Percentiles rank a stretch among this genome's conserved stretches.
phyloP scores from a whole-genome alignment of 2,797 vertebrate species.

The Sus cebifrons region DNA sequence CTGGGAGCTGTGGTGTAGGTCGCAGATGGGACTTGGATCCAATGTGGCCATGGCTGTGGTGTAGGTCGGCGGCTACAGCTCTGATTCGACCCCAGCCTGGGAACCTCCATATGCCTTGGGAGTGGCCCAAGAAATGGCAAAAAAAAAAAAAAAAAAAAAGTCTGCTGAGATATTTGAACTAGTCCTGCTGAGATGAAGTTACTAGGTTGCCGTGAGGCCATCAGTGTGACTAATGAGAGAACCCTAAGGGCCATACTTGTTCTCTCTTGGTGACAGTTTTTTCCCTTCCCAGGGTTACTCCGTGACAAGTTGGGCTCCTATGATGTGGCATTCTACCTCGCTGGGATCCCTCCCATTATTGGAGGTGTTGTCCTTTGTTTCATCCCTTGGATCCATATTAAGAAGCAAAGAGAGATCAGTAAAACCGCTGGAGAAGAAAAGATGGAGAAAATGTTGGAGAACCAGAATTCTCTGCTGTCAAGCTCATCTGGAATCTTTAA shows the following conservation, averaged over 20 bases:
- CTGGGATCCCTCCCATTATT: constrained; percentile 96
- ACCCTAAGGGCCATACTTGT: neutral
- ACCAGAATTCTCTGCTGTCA: constrained; percentile 80
- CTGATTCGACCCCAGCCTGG: no score
- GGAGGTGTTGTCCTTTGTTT: constrained; percentile 95
- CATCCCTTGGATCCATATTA: constrained; percentile 96
- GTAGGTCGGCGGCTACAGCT: no score
- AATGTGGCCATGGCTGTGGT: no score
- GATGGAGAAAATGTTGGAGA: constrained; percentile 93
- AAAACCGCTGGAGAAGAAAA: constrained; percentile 87
- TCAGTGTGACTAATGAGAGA: neutral
- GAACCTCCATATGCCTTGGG: no score
- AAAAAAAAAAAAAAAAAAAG: no score
- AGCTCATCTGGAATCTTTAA: constrained; percentile 84
- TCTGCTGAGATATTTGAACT: neutral
- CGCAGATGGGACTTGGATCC: no score
- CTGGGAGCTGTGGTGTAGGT: no score
- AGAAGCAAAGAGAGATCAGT: constrained; percentile 86
- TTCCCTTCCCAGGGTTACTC: constrained; percentile 92
- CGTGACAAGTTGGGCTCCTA: constrained; percentile 94
- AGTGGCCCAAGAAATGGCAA: no score
- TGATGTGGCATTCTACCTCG: constrained; percentile 96
- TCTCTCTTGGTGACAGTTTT: constrained; percentile 15
- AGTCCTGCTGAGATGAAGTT: neutral
- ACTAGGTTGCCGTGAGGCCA: neutral